Percentiles rank a stretch among this genome's conserved stretches.
Conservation (phyloP, 2,797 vertebrate genomes). For the Streptopelia turtur region DNA sequence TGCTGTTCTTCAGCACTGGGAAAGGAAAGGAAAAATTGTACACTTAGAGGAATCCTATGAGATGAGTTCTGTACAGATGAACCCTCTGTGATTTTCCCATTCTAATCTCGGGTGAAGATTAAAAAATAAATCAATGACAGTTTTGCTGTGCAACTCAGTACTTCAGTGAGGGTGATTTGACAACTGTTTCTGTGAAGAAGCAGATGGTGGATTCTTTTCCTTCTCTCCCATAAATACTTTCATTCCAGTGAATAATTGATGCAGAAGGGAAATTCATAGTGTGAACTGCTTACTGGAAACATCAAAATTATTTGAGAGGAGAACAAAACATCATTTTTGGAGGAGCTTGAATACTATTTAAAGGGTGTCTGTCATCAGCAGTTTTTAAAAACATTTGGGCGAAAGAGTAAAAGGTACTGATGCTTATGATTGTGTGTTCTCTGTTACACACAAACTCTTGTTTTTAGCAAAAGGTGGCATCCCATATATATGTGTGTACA, state of each 20-base stretch:
- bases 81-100: neutral
- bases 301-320: neutral
- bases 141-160: neutral
- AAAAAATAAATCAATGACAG: neutral
- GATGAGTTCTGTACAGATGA: neutral
- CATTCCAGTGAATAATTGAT: conserved; percentile 21
- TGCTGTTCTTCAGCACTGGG: neutral
- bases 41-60: neutral
- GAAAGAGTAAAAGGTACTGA: neutral
- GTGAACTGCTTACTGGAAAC: neutral
- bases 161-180: conserved; percentile 25
- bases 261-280: neutral
- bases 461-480: neutral
- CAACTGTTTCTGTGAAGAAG: neutral
- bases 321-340: neutral
- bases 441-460: neutral
- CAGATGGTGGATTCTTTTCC: conserved; percentile 47
- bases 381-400: neutral
- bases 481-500: fast-evolving
- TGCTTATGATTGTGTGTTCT: neutral
- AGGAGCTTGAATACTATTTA: neutral
- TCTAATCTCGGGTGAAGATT: conserved; percentile 10
- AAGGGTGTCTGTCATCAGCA: neutral
- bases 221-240: conserved; percentile 8
- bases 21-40: neutral